Evolutionary conservation across 2,888 invertebrate species (phyloP), one percentile per base, ranked within the genome.

Genomic region (Orchesellides sinensis): DNA sequence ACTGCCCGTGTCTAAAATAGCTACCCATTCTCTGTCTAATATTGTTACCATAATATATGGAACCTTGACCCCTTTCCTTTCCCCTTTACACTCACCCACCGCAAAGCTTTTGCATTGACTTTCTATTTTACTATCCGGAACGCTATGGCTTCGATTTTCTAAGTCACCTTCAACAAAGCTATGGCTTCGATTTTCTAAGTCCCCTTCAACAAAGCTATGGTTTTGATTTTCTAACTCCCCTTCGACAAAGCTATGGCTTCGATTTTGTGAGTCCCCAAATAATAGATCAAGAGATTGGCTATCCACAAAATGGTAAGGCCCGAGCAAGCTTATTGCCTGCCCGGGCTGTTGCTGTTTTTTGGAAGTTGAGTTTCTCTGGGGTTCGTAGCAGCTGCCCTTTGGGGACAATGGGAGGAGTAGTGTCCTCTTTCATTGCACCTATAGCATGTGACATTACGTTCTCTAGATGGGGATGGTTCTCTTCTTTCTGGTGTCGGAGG

Each of bases 391-490:
- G 8, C n/a, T 8, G 35, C 35, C 5, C 14, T 45, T 1, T 47
- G 23, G 0, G 66, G 66, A 25, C 66, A 66, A 5, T 40, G 25
- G 8, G 21, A 8, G 2, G 66, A 19, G n/a, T 25, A 45, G 19
- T 66, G 66, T 2, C 66, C 66, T 21, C 12, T 5, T n/a, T 66
- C 66, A 1, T 45, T 45, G 19, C 66, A 66, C 2, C 3, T 21
- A 17, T 21, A 66, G 27, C 66, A 66, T 1, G 66, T 47, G 5
- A 66, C 23, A n/a, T n/a, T n/a, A n/a, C n/a, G n/a, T n/a, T n/a
- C n/a, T n/a, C n/a, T n/a, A n/a, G n/a, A n/a, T n/a, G n/a, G n/a
- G n/a, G n/a, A n/a, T n/a, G n/a, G n/a, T n/a, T n/a, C n/a, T n/a
- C n/a, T n/a, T n/a, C n/a, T n/a, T n/a, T n/a, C n/a, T n/a, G n/a